phyloP scores from a whole-genome alignment of 2,113 vertebrate species.

The Chaetops frenatus region DNA sequence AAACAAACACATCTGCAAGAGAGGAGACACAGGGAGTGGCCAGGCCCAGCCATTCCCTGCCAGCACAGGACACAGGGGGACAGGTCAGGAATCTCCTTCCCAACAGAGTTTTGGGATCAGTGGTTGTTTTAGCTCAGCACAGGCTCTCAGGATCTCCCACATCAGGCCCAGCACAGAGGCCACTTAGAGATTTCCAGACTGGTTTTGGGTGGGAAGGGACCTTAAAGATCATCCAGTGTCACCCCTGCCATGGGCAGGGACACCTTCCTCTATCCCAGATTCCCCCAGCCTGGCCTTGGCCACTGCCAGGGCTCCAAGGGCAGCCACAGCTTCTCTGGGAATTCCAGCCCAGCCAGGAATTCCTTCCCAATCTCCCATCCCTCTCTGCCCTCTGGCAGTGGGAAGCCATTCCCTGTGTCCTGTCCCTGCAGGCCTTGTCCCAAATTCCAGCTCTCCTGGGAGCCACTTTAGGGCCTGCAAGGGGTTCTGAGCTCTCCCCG shows the following conservation, averaged over 20 bases:
- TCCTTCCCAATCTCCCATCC: not conserved
- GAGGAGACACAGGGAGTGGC: not conserved
- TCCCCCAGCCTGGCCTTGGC: not conserved
- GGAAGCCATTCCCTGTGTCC: not conserved
- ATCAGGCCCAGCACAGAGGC: not conserved
- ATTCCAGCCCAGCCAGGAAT: not conserved
- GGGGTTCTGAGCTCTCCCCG: not conserved
- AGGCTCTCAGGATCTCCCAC: not conserved
- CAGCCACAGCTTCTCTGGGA: not conserved
- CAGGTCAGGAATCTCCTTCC: accelerated
- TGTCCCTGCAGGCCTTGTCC: not conserved
- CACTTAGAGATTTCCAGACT: accelerated
- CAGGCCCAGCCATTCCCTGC: accelerated
- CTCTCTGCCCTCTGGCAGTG: accelerated
- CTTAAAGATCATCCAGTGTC: accelerated
- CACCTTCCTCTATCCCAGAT: accelerated
- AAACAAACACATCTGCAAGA: conserved; percentile 89
- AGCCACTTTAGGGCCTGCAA: not conserved
- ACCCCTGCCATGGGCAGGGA: not conserved
- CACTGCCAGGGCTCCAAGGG: not conserved
- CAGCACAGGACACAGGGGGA: accelerated
- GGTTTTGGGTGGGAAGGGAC: not conserved
- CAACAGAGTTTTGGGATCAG: not conserved
- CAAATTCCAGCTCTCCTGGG: not conserved
- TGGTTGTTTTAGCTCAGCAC: accelerated